These are phyloP conservation scores for Hydrolagus affinis DNA, from an alignment of 2,113 vertebrate genomes.

Conservation along the genomic window DNA sequence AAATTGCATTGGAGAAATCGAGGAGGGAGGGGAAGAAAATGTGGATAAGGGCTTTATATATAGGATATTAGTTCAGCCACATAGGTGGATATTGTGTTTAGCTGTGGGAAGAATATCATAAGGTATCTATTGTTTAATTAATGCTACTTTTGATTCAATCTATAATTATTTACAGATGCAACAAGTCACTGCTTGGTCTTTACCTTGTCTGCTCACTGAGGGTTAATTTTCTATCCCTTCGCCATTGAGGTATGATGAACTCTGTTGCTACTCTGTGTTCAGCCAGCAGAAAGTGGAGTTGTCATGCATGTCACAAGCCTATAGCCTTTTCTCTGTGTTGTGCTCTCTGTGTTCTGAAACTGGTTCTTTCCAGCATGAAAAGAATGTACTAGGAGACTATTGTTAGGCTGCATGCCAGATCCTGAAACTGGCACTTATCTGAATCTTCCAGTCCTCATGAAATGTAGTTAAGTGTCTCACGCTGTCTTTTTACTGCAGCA, in stretches of 20 bases:
- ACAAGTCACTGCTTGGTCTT: not conserved
- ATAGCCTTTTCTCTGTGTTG: not conserved
- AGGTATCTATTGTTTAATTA: not conserved
- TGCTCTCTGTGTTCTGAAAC: not conserved
- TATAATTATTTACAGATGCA: constrained; percentile 12
- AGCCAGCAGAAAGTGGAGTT: not conserved
- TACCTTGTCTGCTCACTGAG: not conserved
- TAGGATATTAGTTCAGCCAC: too few species aligned
- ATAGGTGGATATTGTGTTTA: too few species aligned
- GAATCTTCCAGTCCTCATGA: not conserved
- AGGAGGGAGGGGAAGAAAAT: too few species aligned
- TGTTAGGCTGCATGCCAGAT: not conserved
- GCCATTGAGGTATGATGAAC: not conserved
- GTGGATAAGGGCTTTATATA: too few species aligned
- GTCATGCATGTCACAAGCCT: not conserved
- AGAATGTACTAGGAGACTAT: not conserved
- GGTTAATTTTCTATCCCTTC: not conserved
- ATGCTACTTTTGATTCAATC: not conserved
- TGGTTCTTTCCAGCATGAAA: not conserved
- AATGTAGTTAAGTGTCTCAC: not conserved
- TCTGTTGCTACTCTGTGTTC: not conserved
- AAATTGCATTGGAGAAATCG: too few species aligned
- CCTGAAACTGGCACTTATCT: not conserved
- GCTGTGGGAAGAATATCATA: too few species aligned
- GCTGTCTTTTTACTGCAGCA: not conserved